Conservation (phyloP, 2,113 vertebrate species). For the Corydoras maculifer region DNA sequence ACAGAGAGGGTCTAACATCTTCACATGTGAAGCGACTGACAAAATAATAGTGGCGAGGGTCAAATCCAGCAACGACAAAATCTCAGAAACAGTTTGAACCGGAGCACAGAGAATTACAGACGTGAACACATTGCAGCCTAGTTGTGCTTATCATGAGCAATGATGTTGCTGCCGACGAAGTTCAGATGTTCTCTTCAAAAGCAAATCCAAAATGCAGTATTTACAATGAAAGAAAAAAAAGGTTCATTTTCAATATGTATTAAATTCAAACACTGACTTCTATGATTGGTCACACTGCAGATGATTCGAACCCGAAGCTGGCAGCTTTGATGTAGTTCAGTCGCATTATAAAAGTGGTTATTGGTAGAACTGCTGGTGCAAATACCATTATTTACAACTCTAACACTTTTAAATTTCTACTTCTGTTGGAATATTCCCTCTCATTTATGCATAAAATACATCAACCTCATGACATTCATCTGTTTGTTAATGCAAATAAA, state of each 20-base stretch:
- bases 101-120: not conserved
- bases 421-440: no score
- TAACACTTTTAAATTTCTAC: no score
- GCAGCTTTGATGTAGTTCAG: constrained; percentile 22
- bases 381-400: constrained; percentile 24
- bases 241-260: not conserved
- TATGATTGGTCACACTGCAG: constrained; percentile 21
- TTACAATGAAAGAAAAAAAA: constrained; percentile 11
- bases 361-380: constrained; percentile 40
- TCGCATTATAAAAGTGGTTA: constrained; percentile 22
- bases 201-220: not conserved
- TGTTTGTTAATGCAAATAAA: not conserved
- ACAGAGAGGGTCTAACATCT: constrained; percentile 1
- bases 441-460: no score
- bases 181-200: not conserved
- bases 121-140: not conserved
- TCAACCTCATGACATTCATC: not conserved
- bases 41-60: not conserved
- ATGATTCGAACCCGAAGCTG: constrained; percentile 21
- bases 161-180: not conserved
- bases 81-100: no score
- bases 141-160: constrained; percentile 4
- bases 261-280: not conserved
- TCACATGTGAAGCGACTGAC: not conserved
- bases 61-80: no score